A percentile compares a stretch with the other conserved stretches of the same genome.
These are phyloP conservation scores for Drosophila lowei DNA, from an alignment of 1,140 invertebrate species.

Conservation along the genomic window DNA sequence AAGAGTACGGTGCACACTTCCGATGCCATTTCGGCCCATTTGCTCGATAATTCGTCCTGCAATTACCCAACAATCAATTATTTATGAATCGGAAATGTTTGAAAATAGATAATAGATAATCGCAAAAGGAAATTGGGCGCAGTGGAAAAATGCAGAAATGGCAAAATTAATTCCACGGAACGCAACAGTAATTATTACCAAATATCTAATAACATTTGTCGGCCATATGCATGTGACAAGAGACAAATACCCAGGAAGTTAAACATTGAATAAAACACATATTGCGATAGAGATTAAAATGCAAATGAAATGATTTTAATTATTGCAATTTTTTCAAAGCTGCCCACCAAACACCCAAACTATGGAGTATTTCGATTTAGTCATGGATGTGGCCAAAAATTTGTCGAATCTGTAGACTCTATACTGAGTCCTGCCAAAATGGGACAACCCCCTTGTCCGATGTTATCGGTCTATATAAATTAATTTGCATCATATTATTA, in stretches of 20 bases:
- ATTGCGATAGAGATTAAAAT: conserved; percentile 31
- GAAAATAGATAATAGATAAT: conserved; percentile 33
- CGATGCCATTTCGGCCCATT: conserved; percentile 89
- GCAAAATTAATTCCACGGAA: conserved; percentile 37
- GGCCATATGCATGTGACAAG: conserved; percentile 8
- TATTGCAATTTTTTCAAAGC: conserved; percentile 8
- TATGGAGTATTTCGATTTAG: conserved; percentile 1
- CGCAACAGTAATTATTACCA: conserved; percentile 32
- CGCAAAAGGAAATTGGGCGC: conserved; percentile 34
- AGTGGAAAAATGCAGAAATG: conserved; percentile 8
- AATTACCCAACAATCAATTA: conserved; percentile 45
- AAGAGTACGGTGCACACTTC: conserved; percentile 89
- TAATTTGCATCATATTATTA: too few relatives aligned
- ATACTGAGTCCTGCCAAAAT: too few relatives aligned
- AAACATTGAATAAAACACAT: conserved; percentile 13
- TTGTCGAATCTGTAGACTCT: too few relatives aligned
- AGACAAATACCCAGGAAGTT: conserved; percentile 7
- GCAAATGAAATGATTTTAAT: conserved; percentile 34
- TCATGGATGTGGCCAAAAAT: too few relatives aligned
- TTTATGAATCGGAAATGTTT: conserved; percentile 28
- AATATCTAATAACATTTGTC: conserved; percentile 29
- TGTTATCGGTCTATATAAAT: too few relatives aligned
- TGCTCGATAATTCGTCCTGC: conserved; percentile 84
- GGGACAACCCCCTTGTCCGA: too few relatives aligned
- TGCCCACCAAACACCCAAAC: not conserved